Conservation (phyloP, 2,797 vertebrate species). For the Epinephelus malabaricus region DNA sequence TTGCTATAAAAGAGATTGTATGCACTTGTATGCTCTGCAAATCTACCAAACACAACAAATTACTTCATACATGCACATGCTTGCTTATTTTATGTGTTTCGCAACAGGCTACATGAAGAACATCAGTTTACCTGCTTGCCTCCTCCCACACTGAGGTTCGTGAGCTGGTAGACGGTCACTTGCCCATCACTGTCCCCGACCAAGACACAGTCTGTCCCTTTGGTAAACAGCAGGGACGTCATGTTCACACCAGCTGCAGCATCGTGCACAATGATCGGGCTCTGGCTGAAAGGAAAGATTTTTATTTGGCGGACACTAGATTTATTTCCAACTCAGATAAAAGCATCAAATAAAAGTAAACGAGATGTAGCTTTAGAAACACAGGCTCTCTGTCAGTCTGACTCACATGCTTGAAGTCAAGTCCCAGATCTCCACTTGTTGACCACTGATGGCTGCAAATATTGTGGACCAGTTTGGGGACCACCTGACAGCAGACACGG, state of each 20-base stretch:
- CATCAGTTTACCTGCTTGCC: slow-evolving; percentile 76
- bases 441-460: slow-evolving; percentile 87
- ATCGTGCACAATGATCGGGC: slow-evolving; percentile 82
- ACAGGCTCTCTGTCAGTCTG: neutral
- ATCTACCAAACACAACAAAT: no score
- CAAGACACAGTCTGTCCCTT: slow-evolving; percentile 86
- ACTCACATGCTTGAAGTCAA: slow-evolving; percentile 89
- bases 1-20: no score
- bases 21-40: no score
- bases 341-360: neutral
- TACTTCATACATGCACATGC: no score
- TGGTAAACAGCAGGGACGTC: slow-evolving; percentile 87
- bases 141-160: slow-evolving; percentile 75
- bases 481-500: slow-evolving; percentile 88
- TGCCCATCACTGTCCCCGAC: slow-evolving; percentile 90
- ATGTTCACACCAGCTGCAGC: slow-evolving; percentile 80
- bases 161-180: slow-evolving; percentile 88
- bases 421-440: slow-evolving; percentile 92
- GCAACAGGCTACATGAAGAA: neutral
- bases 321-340: neutral
- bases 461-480: slow-evolving; percentile 86
- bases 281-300: slow-evolving; percentile 77
- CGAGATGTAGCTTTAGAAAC: neutral
- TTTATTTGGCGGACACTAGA: neutral
- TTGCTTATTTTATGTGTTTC: no score